Conservation (phyloP, 2,888 invertebrate genomes). For the Parnassius mnemosyne region DNA sequence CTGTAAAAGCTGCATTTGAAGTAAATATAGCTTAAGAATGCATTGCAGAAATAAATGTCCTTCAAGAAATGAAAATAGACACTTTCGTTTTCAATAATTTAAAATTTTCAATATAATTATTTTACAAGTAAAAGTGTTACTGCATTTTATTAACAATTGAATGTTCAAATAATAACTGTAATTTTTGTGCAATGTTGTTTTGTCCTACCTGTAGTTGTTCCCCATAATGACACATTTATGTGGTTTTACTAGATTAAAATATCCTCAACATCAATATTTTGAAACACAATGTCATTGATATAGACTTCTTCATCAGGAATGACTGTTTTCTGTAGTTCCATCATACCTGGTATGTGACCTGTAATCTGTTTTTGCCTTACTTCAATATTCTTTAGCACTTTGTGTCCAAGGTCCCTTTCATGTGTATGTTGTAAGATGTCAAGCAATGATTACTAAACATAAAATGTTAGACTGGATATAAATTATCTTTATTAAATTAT, state of each 20-base stretch:
- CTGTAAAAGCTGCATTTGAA: too few species aligned
- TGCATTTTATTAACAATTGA: too few species aligned
- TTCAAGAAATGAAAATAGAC: too few species aligned
- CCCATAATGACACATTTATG: background rate
- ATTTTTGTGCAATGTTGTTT: too few species aligned
- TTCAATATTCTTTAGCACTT: background rate
- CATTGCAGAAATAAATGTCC: too few species aligned
- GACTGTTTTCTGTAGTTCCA: background rate
- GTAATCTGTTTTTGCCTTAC: background rate
- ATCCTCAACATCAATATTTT: background rate
- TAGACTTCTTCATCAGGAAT: conserved; percentile 2
- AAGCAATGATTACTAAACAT: too few species aligned
- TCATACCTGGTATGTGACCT: background rate
- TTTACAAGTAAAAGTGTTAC: too few species aligned
- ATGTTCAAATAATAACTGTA: too few species aligned
- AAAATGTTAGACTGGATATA: too few species aligned
- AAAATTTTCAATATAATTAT: too few species aligned
- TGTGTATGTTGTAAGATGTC: background rate
- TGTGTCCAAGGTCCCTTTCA: background rate
- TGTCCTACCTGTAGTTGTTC: background rate
- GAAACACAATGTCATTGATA: background rate
- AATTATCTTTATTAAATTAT: background rate
- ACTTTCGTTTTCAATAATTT: too few species aligned
- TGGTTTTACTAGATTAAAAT: background rate
- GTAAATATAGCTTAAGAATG: too few species aligned